Base-by-base conservation (phyloP, 2,888 invertebrate genomes). In the Bimastos eiseni region DNA sequence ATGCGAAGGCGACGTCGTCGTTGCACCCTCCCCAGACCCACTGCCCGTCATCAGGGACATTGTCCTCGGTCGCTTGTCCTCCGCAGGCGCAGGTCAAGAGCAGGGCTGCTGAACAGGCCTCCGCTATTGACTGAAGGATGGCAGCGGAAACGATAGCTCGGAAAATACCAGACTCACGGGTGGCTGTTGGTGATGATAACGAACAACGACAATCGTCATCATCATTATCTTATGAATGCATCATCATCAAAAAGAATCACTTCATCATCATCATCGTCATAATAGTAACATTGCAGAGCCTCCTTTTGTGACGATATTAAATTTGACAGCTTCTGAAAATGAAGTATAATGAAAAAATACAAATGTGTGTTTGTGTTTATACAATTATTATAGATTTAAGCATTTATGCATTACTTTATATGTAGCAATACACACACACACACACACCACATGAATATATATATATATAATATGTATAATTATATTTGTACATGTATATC, bases 11-110 rank as follows among this genome's bases (percentile, higher is more conserved):
- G 94, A 98, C 98, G 95, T 98, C 98, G 96, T 98, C 98, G 90
- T 98, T 98, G 96, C 98, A 98, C 83, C 98, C 98, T 91, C 98
- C 98, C 98, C 98, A 98, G 96, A 98, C 98, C 97, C 95, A 95
- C 92, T 95, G 94, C 17, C 93, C 92, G 38, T 38, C 92, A 89
- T 36, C 83, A 90, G 55, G 38, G 84, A 41, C 13, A 93, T 92
- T 36, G 86, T 86, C 86, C 86, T 86, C 86, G 5, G 86, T 86
- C 86, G 86, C 21, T 6, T 37, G 86, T 2, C 86, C 86, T 24
- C 86, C 86, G 95, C 99, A 99, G 93, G 98, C 97, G 96, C 99
- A 99, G 83, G 98, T 98, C 95, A 98, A 97, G 93, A 99, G 97
- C 94, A 97, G 96, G 91, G 98, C 98, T 95, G 98, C 98, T 93